These are phyloP conservation scores for Drosophila lini DNA, from an alignment of 1,140 invertebrate genomes.

Conservation along the genomic window DNA sequence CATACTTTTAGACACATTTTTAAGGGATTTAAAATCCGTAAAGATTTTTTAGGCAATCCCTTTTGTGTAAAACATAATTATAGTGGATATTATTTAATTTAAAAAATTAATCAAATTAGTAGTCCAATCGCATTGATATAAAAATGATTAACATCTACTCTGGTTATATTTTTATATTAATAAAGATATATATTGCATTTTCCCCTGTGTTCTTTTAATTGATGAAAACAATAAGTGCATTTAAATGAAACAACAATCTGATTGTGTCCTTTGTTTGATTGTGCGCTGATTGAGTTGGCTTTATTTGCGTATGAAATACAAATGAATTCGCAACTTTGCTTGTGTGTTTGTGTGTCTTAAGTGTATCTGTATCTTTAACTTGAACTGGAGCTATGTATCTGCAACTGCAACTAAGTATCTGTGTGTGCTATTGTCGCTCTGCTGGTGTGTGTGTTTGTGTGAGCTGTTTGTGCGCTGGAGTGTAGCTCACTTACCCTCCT, in stretches of 20 bases:
- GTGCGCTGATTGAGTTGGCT: constrained; percentile 66
- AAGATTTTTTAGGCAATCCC: too few relatives aligned
- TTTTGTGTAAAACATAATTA: too few relatives aligned
- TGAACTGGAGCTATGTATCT: constrained; percentile 9
- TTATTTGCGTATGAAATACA: constrained; percentile 60
- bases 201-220: constrained; percentile 19
- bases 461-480: background rate
- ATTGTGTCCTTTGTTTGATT: constrained; percentile 39
- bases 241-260: constrained; percentile 58
- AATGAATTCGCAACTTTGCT: constrained; percentile 53
- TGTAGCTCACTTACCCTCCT: constrained; percentile 84
- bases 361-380: constrained; percentile 23
- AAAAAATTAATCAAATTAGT: too few relatives aligned
- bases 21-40: background rate
- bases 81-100: too few relatives aligned
- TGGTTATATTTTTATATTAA: too few relatives aligned
- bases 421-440: constrained; percentile 31
- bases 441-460: constrained; percentile 13
- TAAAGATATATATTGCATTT: background rate
- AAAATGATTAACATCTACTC: too few relatives aligned
- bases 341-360: constrained; percentile 35
- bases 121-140: too few relatives aligned
- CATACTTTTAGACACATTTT: background rate
- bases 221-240: constrained; percentile 21
- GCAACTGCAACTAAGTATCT: constrained; percentile 41